Evolutionary conservation across 2,797 vertebrate species (phyloP).

Genomic region (Cossypha polioptera): DNA sequence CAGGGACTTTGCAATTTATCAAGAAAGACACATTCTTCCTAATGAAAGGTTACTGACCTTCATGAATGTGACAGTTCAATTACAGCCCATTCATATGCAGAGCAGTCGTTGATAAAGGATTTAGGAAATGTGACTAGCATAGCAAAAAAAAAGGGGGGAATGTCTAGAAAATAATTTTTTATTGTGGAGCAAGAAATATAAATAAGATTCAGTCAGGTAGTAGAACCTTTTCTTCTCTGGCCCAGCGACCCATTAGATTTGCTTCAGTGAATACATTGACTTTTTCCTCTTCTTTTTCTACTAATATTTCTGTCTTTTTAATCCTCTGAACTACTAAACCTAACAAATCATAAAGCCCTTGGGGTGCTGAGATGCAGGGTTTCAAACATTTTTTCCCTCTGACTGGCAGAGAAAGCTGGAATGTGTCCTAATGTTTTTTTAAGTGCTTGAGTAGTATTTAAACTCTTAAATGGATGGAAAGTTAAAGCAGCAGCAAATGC

Average conservation of each 20-base stretch:
- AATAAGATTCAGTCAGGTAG: slow-evolving; percentile 76
- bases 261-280: slow-evolving; percentile 69
- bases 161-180: slow-evolving; percentile 70
- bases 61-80: slow-evolving; percentile 86
- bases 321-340: slow-evolving; percentile 76
- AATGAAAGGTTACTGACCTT: slow-evolving; percentile 89
- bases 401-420: slow-evolving; percentile 75
- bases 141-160: slow-evolving; percentile 54
- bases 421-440: slow-evolving; percentile 77
- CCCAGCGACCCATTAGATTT: slow-evolving; percentile 73
- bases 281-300: slow-evolving; percentile 60
- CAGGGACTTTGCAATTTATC: slow-evolving; percentile 83
- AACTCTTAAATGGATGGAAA: slow-evolving; percentile 72
- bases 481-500: slow-evolving; percentile 46
- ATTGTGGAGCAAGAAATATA: slow-evolving; percentile 76
- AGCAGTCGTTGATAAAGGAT: slow-evolving; percentile 77
- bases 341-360: slow-evolving; percentile 77
- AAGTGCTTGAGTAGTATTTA: slow-evolving; percentile 76
- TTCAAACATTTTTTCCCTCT: slow-evolving; percentile 64
- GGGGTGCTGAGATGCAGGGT: slow-evolving; percentile 72
- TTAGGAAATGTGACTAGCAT: slow-evolving; percentile 81
- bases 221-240: slow-evolving; percentile 67
- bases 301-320: slow-evolving; percentile 79
- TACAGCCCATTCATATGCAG: slow-evolving; percentile 83
- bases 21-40: slow-evolving; percentile 84